Evolutionary conservation across 2,888 invertebrate genomes (phyloP).

Genomic region (Xestia ashworthii): DNA sequence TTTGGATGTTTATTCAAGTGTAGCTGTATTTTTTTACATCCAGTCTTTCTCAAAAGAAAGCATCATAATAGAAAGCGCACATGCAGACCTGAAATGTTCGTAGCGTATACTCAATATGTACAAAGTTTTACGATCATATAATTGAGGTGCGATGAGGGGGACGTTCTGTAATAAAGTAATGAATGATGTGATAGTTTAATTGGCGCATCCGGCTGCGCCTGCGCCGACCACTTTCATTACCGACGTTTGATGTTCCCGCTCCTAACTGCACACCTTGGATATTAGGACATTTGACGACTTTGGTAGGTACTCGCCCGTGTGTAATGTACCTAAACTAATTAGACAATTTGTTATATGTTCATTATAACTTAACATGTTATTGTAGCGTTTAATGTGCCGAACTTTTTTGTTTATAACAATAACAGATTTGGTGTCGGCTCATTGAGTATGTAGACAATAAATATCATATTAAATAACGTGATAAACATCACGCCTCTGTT

Average conservation of each 20-base stretch:
- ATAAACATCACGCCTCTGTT: slow-evolving; percentile 10
- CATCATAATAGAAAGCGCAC: slow-evolving; percentile 27
- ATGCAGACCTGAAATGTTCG: not conserved
- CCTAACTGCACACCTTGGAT: slow-evolving; percentile 76
- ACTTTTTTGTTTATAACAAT: slow-evolving; percentile 34
- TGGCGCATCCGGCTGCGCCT: slow-evolving; percentile 81
- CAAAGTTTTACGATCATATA: slow-evolving; percentile 65
- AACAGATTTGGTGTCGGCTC: slow-evolving; percentile 44
- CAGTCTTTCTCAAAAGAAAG: not conserved
- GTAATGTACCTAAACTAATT: slow-evolving; percentile 74
- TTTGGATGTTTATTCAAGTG: not conserved
- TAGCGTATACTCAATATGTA: slow-evolving; percentile 60
- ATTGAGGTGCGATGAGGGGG: slow-evolving; percentile 72
- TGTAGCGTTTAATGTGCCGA: slow-evolving; percentile 45
- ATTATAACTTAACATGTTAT: slow-evolving; percentile 48
- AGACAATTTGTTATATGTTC: slow-evolving; percentile 56
- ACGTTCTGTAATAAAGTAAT: slow-evolving; percentile 82
- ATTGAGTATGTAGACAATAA: slow-evolving; percentile 35
- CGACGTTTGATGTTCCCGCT: slow-evolving; percentile 79
- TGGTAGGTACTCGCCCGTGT: slow-evolving; percentile 54
- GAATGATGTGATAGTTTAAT: slow-evolving; percentile 86
- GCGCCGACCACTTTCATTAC: slow-evolving; percentile 73
- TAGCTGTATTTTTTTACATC: not conserved
- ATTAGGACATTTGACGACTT: slow-evolving; percentile 72
- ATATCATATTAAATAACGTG: not conserved